These are phyloP conservation scores for Lophius piscatorius DNA, from an alignment of 2,113 vertebrate genomes.

Conservation along the genomic window DNA sequence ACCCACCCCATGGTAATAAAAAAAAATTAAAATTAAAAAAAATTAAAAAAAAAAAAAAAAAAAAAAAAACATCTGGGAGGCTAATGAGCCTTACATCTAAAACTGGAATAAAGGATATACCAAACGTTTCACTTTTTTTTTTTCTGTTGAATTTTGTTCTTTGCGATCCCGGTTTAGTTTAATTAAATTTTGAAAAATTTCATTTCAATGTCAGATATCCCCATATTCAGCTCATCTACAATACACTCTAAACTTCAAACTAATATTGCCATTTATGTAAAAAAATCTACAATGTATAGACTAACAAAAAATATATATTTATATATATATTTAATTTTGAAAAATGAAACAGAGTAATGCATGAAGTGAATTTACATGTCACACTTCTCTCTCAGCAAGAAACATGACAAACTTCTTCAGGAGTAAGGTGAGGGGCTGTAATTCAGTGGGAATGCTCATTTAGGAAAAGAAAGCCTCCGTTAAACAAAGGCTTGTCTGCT, in stretches of 20 bases:
- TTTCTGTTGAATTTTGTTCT: slow-evolving; percentile 45
- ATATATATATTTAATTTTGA: slow-evolving; percentile 84
- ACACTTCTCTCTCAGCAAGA: slow-evolving; percentile 64
- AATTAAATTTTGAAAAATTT: slow-evolving; percentile 61
- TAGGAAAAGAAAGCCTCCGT: slow-evolving; percentile 67
- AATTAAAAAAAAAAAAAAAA: slow-evolving; percentile 56
- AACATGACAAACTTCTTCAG: slow-evolving; percentile 58
- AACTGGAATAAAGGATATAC: slow-evolving; percentile 68
- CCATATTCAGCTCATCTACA: slow-evolving; percentile 77
- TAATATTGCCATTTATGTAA: slow-evolving; percentile 84
- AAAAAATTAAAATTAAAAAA: slow-evolving; percentile 55
- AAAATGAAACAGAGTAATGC: slow-evolving; percentile 81
- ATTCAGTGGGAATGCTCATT: slow-evolving; percentile 77
- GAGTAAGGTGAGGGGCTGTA: slow-evolving; percentile 67
- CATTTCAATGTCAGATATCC: slow-evolving; percentile 74
- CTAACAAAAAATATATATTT: slow-evolving; percentile 88
- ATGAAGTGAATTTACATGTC: slow-evolving; percentile 75
- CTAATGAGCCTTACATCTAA: slow-evolving; percentile 56
- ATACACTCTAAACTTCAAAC: slow-evolving; percentile 84
- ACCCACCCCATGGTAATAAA: slow-evolving; percentile 46
- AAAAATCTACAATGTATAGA: slow-evolving; percentile 89
- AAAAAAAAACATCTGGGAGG: slow-evolving; percentile 56
- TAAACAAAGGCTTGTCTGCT: slow-evolving; percentile 57
- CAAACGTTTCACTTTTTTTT: slow-evolving; percentile 52
- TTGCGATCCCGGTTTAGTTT: slow-evolving; percentile 46